phyloP scores from a whole-genome alignment of 2,888 invertebrate genomes.

The Philereme vetulata region DNA sequence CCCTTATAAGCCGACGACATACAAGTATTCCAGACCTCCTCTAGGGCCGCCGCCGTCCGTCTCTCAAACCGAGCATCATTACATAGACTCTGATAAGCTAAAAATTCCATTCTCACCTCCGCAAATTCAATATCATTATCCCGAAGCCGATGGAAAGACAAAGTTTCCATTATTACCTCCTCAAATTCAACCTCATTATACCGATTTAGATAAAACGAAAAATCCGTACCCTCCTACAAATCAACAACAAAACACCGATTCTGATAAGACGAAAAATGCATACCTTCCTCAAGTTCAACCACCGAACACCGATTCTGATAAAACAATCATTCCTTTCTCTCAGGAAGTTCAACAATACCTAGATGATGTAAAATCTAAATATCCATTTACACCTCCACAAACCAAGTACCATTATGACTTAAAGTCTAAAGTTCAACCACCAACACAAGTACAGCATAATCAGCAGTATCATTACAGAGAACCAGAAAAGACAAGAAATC shows the following conservation, averaged over 20 bases:
- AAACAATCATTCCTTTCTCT: conserved; percentile 19
- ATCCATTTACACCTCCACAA: conserved; percentile 18
- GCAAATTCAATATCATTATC: conserved; percentile 16
- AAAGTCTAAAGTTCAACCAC: conserved; percentile 30
- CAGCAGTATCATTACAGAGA: conserved; percentile 53
- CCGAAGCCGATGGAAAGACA: conserved; percentile 15
- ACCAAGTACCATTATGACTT: conserved; percentile 23
- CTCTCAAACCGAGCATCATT: conserved; percentile 50
- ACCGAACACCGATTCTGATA: conserved; percentile 10
- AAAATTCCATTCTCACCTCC: conserved; percentile 22
- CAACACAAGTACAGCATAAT: conserved; percentile 33
- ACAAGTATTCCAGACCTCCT: conserved; percentile 59
- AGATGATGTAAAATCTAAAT: conserved; percentile 22
- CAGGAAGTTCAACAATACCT: conserved; percentile 25
- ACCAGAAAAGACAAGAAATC: conserved; percentile 39
- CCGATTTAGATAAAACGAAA: conserved; percentile 12
- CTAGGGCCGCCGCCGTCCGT: conserved; percentile 50
- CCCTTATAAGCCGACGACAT: conserved; percentile 52
- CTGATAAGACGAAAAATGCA: conserved; percentile 13
- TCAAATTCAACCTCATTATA: conserved; percentile 5
- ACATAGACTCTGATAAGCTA: conserved; percentile 45
- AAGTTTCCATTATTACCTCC: conserved; percentile 14
- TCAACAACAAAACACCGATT: conserved; percentile 8
- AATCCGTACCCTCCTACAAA: conserved; percentile 7
- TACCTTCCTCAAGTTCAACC: conserved; percentile 13